A percentile compares a stretch with the other conserved stretches of the same genome.
phyloP scores from a whole-genome alignment of 2,797 vertebrate genomes.

The Buphagus erythrorhynchus region DNA sequence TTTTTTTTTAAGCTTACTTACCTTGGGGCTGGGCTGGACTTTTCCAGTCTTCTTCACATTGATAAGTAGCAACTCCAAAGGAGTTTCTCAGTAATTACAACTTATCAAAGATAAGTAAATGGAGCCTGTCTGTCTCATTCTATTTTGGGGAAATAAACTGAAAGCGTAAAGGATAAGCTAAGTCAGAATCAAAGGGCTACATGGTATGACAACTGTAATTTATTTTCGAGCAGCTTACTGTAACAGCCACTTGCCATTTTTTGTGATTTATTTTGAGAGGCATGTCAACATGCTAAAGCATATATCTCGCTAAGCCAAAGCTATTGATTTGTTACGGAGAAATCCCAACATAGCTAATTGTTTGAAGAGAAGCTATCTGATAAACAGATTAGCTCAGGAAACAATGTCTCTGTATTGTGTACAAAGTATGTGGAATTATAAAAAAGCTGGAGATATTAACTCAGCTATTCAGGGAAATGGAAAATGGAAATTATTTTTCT shows the following conservation, averaged over 20 bases:
- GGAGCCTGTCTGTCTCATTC: background rate
- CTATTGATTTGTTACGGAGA: background rate
- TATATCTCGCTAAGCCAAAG: background rate
- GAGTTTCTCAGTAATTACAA: background rate
- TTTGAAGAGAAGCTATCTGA: background rate
- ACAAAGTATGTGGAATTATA: background rate
- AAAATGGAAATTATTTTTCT: background rate
- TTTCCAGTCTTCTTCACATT: background rate
- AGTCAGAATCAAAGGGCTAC: background rate
- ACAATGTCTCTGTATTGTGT: background rate
- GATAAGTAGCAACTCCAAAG: background rate
- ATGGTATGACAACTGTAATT: background rate
- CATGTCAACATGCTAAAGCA: background rate
- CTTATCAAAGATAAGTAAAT: background rate
- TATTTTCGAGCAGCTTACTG: background rate
- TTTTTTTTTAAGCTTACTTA: background rate
- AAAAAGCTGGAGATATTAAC: background rate
- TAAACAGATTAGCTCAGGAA: constrained; percentile 18
- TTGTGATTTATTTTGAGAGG: background rate
- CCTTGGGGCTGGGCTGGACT: background rate
- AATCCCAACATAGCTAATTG: constrained; percentile 6
- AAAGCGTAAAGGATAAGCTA: background rate
- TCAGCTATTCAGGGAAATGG: background rate
- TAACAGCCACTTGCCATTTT: background rate
- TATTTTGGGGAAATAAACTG: background rate